Evolutionary conservation across 2,888 invertebrate genomes (phyloP).

Genomic region (Colletes collaris): DNA sequence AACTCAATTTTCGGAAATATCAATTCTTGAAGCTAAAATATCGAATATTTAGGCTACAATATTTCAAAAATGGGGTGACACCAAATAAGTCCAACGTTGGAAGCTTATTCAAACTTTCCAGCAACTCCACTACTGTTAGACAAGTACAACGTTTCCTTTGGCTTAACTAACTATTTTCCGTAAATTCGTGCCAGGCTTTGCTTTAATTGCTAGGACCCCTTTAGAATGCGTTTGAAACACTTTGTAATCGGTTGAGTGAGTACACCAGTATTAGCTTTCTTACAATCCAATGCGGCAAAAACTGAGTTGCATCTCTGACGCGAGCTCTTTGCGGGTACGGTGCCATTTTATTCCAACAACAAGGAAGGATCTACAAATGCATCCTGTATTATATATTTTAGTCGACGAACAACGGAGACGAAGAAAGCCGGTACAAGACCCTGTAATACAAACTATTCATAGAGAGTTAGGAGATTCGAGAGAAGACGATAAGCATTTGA

Average conservation of each 20-base stretch:
- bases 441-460: neutral
- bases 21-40: slow-evolving; percentile 11
- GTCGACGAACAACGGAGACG: slow-evolving; percentile 2
- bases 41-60: slow-evolving; percentile 18
- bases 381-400: slow-evolving; percentile 33
- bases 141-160: slow-evolving; percentile 19
- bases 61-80: neutral
- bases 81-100: slow-evolving; percentile 6
- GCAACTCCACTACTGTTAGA: slow-evolving; percentile 20
- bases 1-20: slow-evolving; percentile 7
- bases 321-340: too few species aligned
- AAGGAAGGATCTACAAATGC: slow-evolving; percentile 10
- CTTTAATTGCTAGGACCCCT: slow-evolving; percentile 27
- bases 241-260: neutral
- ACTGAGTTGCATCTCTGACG: too few species aligned
- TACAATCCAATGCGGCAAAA: slow-evolving; percentile 6
- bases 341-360: slow-evolving; percentile 27
- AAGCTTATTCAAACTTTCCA: slow-evolving; percentile 24
- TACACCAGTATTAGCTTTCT: slow-evolving; percentile 12
- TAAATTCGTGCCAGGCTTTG: slow-evolving; percentile 47
- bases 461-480: slow-evolving; percentile 1
- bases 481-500: slow-evolving; percentile 11
- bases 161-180: slow-evolving; percentile 31
- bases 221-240: slow-evolving; percentile 6
- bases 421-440: slow-evolving; percentile 23